Evolutionary conservation across 2,797 vertebrate species (phyloP).

Genomic region (Anniella stebbinsi): DNA sequence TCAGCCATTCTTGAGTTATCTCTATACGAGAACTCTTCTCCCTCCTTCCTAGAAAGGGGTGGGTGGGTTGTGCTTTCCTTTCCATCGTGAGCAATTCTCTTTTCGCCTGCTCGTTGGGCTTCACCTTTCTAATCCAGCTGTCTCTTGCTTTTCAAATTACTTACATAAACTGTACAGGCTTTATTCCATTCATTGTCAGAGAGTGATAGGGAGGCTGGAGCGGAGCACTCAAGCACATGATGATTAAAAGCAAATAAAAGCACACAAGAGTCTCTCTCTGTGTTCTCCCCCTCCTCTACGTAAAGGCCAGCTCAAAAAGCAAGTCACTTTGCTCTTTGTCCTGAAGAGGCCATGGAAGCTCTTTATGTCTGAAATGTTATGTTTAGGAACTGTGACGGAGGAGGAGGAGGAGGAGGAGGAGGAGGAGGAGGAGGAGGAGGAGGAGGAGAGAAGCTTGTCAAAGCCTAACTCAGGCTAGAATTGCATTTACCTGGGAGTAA

Average conservation of each 20-base stretch:
- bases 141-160: slow-evolving; percentile 67
- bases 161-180: slow-evolving; percentile 37
- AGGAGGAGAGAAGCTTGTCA: neutral
- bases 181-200: slow-evolving; percentile 46
- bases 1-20: slow-evolving; percentile 24
- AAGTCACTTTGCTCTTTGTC: neutral
- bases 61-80: slow-evolving; percentile 39
- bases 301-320: neutral
- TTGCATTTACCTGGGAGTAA: neutral
- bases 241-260: slow-evolving; percentile 25
- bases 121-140: slow-evolving; percentile 69
- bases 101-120: slow-evolving; percentile 64
- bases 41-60: neutral
- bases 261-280: neutral
- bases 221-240: neutral
- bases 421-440: neutral
- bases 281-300: neutral
- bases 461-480: neutral
- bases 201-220: neutral
- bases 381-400: neutral
- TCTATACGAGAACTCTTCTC: neutral
- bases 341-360: neutral
- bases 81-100: slow-evolving; percentile 63
- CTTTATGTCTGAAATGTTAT: neutral
- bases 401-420: neutral